A percentile compares a stretch with the other conserved stretches of the same genome.
These are phyloP conservation scores for Papilio polyxenes DNA, from an alignment of 1,140 invertebrate genomes.

Conservation along the genomic window DNA sequence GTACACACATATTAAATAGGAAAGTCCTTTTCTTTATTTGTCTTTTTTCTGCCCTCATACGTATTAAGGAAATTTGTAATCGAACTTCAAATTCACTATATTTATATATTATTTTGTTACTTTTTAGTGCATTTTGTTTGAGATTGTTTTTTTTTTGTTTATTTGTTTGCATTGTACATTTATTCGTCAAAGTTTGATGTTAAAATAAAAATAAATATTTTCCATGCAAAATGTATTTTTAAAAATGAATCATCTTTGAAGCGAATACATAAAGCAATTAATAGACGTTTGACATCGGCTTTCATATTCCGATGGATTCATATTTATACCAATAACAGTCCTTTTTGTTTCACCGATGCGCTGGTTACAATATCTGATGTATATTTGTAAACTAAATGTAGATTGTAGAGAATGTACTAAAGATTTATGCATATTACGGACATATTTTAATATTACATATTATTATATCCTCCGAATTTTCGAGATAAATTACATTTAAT, in stretches of 20 bases:
- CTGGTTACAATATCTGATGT: neutral
- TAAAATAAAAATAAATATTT: neutral
- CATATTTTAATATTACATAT: too few species aligned
- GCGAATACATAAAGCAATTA: constrained; percentile 1
- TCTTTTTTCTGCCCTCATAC: too few species aligned
- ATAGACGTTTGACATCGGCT: neutral
- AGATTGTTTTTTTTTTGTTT: too few species aligned
- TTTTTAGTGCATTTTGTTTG: too few species aligned
- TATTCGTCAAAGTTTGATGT: neutral
- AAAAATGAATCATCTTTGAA: neutral
- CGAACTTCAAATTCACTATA: too few species aligned
- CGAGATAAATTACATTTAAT: neutral
- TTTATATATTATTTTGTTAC: too few species aligned
- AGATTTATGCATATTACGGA: neutral
- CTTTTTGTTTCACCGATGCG: neutral
- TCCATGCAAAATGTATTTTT: neutral
- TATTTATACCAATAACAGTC: neutral
- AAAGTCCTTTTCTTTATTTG: too few species aligned
- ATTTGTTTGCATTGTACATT: neutral
- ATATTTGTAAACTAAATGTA: neutral
- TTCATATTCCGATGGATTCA: constrained; percentile 8
- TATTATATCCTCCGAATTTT: neutral
- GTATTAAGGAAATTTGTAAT: too few species aligned
- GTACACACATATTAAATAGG: too few species aligned
- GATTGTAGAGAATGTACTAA: neutral